Conservation (phyloP, 2,888 invertebrate genomes). For the Ophion obscuratus region DNA sequence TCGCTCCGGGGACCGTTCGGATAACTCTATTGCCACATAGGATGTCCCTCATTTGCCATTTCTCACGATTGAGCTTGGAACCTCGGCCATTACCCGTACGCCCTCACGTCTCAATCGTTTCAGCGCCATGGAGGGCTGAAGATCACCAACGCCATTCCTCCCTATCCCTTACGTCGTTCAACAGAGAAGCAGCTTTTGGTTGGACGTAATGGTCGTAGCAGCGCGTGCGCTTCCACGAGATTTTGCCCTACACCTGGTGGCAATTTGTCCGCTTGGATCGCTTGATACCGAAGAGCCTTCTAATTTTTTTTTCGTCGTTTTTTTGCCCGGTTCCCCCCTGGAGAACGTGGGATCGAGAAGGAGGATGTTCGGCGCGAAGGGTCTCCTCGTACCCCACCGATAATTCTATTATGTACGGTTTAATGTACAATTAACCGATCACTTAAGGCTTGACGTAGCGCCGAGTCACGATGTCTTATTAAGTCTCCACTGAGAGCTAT, state of each 20-base stretch:
- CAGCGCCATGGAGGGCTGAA: background rate
- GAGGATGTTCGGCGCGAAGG: constrained; percentile 33
- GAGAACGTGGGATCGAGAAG: constrained; percentile 21
- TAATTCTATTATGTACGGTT: constrained; percentile 84
- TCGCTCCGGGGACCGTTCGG: no score
- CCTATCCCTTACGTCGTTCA: constrained; percentile 9
- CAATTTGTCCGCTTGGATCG: constrained; percentile 43
- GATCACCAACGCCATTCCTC: background rate
- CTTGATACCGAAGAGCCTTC: constrained; percentile 39
- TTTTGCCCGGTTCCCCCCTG: constrained; percentile 12
- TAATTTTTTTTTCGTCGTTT: background rate
- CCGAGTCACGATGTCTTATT: constrained; percentile 84
- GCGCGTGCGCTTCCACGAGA: constrained; percentile 3
- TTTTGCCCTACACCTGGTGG: constrained; percentile 21
- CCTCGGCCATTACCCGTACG: constrained; percentile 39
- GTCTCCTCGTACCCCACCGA: constrained; percentile 69
- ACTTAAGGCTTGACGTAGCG: constrained; percentile 82
- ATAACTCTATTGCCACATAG: background rate
- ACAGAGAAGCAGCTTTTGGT: constrained; percentile 3
- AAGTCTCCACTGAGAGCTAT: constrained; percentile 76
- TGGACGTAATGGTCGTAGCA: constrained; percentile 5
- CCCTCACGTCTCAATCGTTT: constrained; percentile 58
- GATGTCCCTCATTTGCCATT: constrained; percentile 47
- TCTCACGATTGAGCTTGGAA: constrained; percentile 37
- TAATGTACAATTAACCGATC: constrained; percentile 84